Conservation (phyloP, 2,888 invertebrate genomes). For the Mesopsocus fuscifrons region DNA sequence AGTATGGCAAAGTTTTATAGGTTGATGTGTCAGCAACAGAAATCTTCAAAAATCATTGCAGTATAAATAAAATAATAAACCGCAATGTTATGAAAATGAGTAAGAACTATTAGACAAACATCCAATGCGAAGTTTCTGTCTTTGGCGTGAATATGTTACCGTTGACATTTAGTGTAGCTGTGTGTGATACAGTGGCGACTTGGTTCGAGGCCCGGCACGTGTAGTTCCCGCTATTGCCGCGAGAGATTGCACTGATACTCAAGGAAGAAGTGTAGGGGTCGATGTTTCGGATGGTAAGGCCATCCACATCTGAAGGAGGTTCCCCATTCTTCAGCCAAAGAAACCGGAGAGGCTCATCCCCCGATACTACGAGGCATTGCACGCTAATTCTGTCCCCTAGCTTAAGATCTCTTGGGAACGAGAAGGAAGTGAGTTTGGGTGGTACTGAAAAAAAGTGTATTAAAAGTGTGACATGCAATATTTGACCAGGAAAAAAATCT, state of each 20-base stretch:
- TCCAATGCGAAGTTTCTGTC: neutral
- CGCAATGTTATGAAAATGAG: too few relatives aligned
- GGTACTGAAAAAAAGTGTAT: constrained; percentile 30
- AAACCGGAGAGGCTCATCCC: constrained; percentile 42
- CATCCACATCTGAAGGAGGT: neutral
- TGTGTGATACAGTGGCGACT: constrained; percentile 35
- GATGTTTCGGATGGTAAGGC: constrained; percentile 13
- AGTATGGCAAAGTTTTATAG: too few relatives aligned
- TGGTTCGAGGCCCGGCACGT: constrained; percentile 32
- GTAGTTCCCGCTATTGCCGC: constrained; percentile 36
- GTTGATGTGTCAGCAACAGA: too few relatives aligned
- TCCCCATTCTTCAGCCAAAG: constrained; percentile 41
- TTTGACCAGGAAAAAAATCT: too few relatives aligned
- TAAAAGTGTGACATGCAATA: too few relatives aligned
- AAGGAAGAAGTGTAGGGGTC: constrained; percentile 38
- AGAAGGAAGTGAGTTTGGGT: constrained; percentile 44
- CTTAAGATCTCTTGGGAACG: constrained; percentile 39
- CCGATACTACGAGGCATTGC: constrained; percentile 37
- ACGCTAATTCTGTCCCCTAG: constrained; percentile 38
- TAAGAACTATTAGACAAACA: too few relatives aligned
- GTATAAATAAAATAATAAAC: too few relatives aligned
- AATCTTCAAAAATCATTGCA: too few relatives aligned
- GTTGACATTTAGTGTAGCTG: constrained; percentile 37
- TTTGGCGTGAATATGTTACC: constrained; percentile 21
- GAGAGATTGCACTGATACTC: constrained; percentile 36